These are phyloP conservation scores for Hippocampus barbouri DNA, from an alignment of 2,113 vertebrate species.

Conservation along the genomic window DNA sequence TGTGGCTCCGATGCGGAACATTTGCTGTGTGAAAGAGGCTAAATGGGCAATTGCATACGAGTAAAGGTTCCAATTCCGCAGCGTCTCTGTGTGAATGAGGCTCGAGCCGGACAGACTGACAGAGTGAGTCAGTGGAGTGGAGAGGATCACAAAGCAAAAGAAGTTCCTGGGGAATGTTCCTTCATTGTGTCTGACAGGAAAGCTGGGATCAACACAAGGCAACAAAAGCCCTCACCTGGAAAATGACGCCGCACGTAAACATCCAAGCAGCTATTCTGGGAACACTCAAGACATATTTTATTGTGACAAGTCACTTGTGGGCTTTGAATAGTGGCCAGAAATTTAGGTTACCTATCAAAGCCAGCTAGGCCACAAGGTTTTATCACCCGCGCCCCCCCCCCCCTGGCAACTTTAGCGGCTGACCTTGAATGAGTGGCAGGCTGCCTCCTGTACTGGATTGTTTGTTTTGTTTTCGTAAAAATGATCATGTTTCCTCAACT, in stretches of 20 bases:
- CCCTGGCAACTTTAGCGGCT: neutral
- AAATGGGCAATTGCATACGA: too few relatives aligned
- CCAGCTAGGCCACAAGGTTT: neutral
- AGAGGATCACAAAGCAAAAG: slow-evolving; percentile 1
- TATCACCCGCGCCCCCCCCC: neutral
- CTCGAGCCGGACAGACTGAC: neutral
- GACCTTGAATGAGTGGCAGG: too few relatives aligned
- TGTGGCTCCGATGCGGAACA: neutral
- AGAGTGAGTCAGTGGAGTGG: neutral
- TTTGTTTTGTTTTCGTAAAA: too few relatives aligned
- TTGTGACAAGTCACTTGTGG: neutral
- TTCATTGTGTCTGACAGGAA: slow-evolving; percentile 5
- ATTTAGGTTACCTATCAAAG: neutral
- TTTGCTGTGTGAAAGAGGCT: neutral
- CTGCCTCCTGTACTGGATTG: too few relatives aligned
- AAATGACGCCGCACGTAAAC: slow-evolving; percentile 1
- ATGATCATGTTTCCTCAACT: too few relatives aligned
- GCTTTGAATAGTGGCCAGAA: neutral
- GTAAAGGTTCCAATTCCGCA: too few relatives aligned
- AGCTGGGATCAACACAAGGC: slow-evolving; percentile 3
- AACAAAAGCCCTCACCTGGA: slow-evolving; percentile 3
- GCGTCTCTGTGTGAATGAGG: neutral
- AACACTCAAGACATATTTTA: neutral
- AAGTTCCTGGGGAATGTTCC: slow-evolving; percentile 6
- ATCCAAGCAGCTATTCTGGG: slow-evolving; percentile 1